These are phyloP conservation scores for Drosophila erecta DNA, from an alignment of 1,140 invertebrate genomes.

Conservation along the genomic window DNA sequence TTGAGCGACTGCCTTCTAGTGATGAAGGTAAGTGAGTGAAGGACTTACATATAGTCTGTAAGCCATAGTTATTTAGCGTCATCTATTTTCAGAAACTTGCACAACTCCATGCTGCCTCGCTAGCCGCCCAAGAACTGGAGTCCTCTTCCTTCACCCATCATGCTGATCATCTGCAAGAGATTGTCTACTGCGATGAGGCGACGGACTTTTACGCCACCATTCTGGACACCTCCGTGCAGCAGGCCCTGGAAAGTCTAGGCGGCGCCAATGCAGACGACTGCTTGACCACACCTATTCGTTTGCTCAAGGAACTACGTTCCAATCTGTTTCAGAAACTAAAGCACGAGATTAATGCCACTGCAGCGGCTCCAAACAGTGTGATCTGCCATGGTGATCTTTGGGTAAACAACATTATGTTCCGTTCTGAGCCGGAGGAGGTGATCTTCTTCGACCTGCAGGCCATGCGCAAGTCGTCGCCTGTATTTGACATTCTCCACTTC, in stretches of 20 bases:
- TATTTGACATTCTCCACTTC: constrained; percentile 85
- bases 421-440: constrained; percentile 70
- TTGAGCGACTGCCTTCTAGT: constrained; percentile 73
- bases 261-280: constrained; percentile 68
- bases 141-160: constrained; percentile 43
- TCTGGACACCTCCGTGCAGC: constrained; percentile 72
- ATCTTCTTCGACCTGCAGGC: constrained; percentile 86
- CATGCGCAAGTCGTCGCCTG: constrained; percentile 85
- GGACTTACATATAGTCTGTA: too few species aligned
- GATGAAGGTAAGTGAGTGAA: constrained; percentile 66
- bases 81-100: constrained; percentile 73
- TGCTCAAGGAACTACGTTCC: constrained; percentile 59
- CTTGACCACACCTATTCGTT: constrained; percentile 62
- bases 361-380: constrained; percentile 65
- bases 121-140: constrained; percentile 67
- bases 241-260: constrained; percentile 72
- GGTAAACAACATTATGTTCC: constrained; percentile 85
- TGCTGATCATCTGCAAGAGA: constrained; percentile 61
- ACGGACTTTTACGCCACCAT: constrained; percentile 75
- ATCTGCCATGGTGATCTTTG: constrained; percentile 85
- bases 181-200: constrained; percentile 76
- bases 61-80: not conserved
- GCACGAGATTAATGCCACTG: constrained; percentile 54
- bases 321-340: constrained; percentile 66
- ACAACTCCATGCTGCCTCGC: constrained; percentile 73